Percentiles rank a stretch among this genome's conserved stretches.
Evolutionary conservation across 2,888 invertebrate genomes (phyloP).

Genomic region (Synanthedon formicaeformis): DNA sequence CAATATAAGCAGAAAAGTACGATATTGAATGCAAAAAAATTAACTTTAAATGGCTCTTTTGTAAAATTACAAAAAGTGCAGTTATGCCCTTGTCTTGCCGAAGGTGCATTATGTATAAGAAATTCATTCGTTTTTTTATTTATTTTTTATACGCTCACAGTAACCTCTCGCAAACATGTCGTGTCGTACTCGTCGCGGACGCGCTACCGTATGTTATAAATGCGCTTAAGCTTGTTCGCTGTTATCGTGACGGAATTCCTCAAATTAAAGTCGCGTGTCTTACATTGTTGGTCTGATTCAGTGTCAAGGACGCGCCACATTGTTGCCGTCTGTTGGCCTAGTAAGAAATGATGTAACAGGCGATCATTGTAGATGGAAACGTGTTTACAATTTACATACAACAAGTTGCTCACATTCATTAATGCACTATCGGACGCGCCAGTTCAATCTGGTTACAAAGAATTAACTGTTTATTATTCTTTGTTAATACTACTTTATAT

Average conservation of each 20-base stretch:
- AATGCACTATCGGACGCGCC: background rate
- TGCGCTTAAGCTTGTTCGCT: conserved; percentile 15
- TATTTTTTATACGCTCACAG: too few species aligned
- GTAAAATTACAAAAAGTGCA: too few species aligned
- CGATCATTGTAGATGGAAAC: background rate
- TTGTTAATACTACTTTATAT: background rate
- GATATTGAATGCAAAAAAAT: too few species aligned
- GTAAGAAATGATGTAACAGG: background rate
- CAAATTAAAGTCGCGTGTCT: conserved; percentile 18
- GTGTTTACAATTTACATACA: background rate
- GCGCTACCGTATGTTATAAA: background rate
- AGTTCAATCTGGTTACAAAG: background rate
- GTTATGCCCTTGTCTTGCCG: too few species aligned
- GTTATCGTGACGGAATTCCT: conserved; percentile 20
- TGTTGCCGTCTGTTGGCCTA: conserved; percentile 7
- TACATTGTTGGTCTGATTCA: conserved; percentile 2
- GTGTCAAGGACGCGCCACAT: conserved; percentile 3
- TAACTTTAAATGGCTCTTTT: too few species aligned
- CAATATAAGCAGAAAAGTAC: too few species aligned
- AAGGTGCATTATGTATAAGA: too few species aligned
- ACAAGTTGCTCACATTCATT: background rate
- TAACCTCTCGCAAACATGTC: too few species aligned
- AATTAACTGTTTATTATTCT: background rate
- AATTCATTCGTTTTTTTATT: too few species aligned
- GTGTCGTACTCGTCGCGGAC: background rate